A percentile compares a stretch with the other conserved stretches of the same genome.
Evolutionary conservation across 2,113 vertebrate species (phyloP).

Genomic region (Tinamus guttatus): DNA sequence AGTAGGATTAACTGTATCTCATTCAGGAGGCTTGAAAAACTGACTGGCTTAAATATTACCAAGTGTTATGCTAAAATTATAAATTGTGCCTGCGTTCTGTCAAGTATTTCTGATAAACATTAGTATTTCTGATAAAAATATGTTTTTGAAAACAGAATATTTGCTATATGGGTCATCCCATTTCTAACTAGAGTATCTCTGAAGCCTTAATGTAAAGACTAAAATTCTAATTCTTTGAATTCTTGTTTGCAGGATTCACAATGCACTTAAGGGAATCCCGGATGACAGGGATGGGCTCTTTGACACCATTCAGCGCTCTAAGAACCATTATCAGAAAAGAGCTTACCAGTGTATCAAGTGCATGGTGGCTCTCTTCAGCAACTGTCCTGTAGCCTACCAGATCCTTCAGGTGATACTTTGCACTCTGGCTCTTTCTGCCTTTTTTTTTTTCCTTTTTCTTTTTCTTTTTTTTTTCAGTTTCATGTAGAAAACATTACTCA

Average conservation of each 20-base stretch:
- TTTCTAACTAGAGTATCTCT: background rate
- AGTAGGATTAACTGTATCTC: background rate
- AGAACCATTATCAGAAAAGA: constrained; percentile 99
- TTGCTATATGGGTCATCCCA: background rate
- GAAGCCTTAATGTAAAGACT: background rate
- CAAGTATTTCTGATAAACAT: background rate
- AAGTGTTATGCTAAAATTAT: background rate
- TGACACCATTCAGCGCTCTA: constrained; percentile 99
- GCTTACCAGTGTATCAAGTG: constrained; percentile 99
- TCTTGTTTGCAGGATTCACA: constrained; percentile 90
- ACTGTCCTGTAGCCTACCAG: constrained; percentile 98
- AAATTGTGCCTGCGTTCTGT: accelerated
- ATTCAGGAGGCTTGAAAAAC: background rate
- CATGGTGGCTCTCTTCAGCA: constrained; percentile 99
- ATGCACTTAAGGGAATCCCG: constrained; percentile 97
- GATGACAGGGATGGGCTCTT: constrained; percentile 98
- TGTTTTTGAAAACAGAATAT: background rate
- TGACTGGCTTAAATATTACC: background rate
- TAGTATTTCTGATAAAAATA: background rate
- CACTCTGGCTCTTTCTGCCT: background rate
- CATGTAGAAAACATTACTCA: background rate
- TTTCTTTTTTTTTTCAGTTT: background rate
- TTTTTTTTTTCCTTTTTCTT: background rate
- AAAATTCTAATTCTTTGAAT: background rate
- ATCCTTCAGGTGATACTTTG: constrained; percentile 90